These are phyloP conservation scores for Pocillopora damicornis DNA, from an alignment of 64 coral and sea anemone species.

Conservation along the genomic window DNA sequence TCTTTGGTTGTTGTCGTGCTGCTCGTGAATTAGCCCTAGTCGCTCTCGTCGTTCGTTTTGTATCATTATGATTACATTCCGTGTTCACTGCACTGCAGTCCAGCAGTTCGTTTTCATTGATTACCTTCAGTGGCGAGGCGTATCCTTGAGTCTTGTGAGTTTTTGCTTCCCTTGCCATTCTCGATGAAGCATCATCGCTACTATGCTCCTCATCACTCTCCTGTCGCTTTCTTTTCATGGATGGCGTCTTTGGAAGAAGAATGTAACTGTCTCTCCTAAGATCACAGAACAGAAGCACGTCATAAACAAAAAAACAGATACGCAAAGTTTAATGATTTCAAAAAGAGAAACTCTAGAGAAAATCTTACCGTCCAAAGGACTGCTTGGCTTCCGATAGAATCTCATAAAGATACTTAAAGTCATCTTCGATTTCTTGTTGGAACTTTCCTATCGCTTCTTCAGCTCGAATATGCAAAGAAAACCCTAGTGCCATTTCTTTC, in stretches of 20 bases:
- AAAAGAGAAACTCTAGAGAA: neutral
- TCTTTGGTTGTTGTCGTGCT: constrained; percentile 10
- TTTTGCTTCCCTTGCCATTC: constrained; percentile 25
- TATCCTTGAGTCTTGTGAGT: constrained; percentile 22
- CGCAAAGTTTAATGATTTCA: neutral
- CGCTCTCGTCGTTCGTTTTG: constrained; percentile 14
- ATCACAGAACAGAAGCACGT: neutral
- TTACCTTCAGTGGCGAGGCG: constrained; percentile 20
- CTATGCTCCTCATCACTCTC: constrained; percentile 28
- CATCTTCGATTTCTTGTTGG: constrained; percentile 42
- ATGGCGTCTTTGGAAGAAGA: constrained; percentile 85
- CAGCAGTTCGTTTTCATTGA: constrained; percentile 12
- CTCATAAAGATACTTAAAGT: constrained; percentile 79
- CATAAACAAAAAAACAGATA: neutral
- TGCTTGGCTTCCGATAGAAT: constrained; percentile 73
- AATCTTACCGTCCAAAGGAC: constrained; percentile 67
- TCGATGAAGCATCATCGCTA: constrained; percentile 14
- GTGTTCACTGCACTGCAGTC: neutral
- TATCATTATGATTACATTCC: neutral
- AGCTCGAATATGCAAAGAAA: constrained; percentile 64
- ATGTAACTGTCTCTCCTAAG: constrained; percentile 54
- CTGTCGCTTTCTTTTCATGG: constrained; percentile 75
- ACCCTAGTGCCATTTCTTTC: constrained; percentile 40
- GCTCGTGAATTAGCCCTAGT: neutral
- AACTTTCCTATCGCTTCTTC: constrained; percentile 59